A percentile compares a stretch with the other conserved stretches of the same genome.
These are phyloP conservation scores for Pluvialis apricaria DNA, from an alignment of 2,113 vertebrate species.

Conservation along the genomic window DNA sequence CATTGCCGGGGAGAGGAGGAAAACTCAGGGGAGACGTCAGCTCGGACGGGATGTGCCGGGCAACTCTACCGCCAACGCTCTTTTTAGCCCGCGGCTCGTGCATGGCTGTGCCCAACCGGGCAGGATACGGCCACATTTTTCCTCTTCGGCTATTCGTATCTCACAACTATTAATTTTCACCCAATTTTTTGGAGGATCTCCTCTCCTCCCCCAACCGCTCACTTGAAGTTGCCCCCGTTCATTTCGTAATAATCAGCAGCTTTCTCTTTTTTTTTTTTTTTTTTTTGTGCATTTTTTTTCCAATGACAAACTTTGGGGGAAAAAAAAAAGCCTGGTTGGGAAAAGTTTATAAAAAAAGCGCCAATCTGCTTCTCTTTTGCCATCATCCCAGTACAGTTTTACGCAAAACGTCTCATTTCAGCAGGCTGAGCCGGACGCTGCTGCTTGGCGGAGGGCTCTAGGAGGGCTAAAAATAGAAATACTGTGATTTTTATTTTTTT, in stretches of 20 bases:
- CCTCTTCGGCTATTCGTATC: not conserved
- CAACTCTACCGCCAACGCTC: fast-evolving
- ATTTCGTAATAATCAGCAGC: not conserved
- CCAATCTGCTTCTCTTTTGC: not conserved
- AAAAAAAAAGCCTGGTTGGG: not conserved
- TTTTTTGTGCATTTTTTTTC: not conserved
- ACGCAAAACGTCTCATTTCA: fast-evolving
- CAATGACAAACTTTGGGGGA: not conserved
- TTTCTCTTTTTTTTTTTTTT: too few species aligned
- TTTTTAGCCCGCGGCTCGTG: not conserved
- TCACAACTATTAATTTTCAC: not conserved
- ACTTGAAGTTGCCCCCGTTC: fast-evolving
- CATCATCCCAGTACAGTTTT: not conserved
- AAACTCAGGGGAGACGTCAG: not conserved
- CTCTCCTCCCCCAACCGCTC: not conserved
- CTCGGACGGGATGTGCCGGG: not conserved
- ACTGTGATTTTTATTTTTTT: not conserved
- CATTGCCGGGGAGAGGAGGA: not conserved
- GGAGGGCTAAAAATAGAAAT: not conserved
- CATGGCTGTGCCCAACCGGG: fast-evolving
- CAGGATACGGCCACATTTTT: fast-evolving
- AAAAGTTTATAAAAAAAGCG: not conserved
- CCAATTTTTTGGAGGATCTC: not conserved
- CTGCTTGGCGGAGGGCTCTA: not conserved
- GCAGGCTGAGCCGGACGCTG: not conserved